Evolutionary conservation across 2,888 invertebrate genomes (phyloP), one percentile per base, ranked within the genome.

Genomic region (Tetranychus piercei): DNA sequence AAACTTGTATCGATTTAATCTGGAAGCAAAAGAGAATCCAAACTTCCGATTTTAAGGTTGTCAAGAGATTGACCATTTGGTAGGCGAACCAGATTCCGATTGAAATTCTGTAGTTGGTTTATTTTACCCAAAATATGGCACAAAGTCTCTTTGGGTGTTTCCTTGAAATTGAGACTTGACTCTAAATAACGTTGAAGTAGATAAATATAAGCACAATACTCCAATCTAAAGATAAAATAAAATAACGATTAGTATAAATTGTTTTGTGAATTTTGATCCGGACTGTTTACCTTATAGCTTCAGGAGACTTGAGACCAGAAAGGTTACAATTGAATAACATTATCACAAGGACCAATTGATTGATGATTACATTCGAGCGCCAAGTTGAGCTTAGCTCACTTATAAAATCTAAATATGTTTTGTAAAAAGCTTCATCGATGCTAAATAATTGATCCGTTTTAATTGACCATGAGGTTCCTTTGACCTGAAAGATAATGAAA

Each of bases 121-220:
- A 55, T 55, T 55, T 55, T 55, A 55, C 55, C 55, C 9, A 55
- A 15, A 55, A 55, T 55, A 55, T 55, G 55, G 55, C 55, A 55
- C 9, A 55, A 15, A 55, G 55, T 55, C 7, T 55, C 55, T 15
- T 55, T 55, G 3, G 55, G 55, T 55, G 9, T 9, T 15, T 55
- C 55, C 9, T 15, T 55, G 15, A 55, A 55, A 6, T 55, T 55
- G 15, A 55, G 55, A 55, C 55, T 55, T 55, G 55, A 55, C 43
- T 78, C 75, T n/a, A 78, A 73, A 73, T 78, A 78, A 6, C 78
- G 76, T 34, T 75, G 70, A 23, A 78, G 77, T 65, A 78, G 73
- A 70, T 78, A 78, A 70, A 77, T 77, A 69, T 78, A 78, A 23
- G 74, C 75, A 55, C 75, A 72, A 55, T 77, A 77, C 69, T 78